Conservation (phyloP, 2,113 vertebrate genomes). For the Oreochromis tanganicae region DNA sequence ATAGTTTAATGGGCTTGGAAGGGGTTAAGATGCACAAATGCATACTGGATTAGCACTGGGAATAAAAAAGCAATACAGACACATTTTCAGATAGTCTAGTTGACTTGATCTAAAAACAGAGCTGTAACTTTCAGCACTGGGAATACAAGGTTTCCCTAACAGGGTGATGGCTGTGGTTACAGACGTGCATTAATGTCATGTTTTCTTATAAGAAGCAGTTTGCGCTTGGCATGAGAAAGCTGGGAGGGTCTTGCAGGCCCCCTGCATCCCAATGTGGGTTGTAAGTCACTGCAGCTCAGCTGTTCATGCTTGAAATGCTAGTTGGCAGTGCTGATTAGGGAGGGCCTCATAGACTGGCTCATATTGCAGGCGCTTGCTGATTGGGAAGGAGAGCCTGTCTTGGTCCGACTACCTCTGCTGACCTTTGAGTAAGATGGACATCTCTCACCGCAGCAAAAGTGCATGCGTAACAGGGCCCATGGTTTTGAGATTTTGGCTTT, state of each 20-base stretch:
- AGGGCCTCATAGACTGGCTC: neutral
- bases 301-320: constrained; percentile 6
- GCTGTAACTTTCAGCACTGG: neutral
- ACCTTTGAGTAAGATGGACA: neutral
- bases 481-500: neutral
- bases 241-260: neutral
- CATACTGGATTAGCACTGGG: neutral
- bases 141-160: neutral
- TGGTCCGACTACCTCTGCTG: constrained; percentile 1
- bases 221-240: neutral
- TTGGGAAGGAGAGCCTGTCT: neutral
- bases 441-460: neutral
- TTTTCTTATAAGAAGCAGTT: neutral
- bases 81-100: neutral
- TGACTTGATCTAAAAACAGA: neutral
- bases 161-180: neutral
- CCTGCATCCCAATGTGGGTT: neutral
- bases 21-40: neutral
- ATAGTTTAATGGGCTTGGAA: neutral
- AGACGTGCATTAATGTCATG: neutral
- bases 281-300: neutral
- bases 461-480: neutral
- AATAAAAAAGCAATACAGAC: neutral
- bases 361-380: neutral
- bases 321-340: neutral